These are phyloP conservation scores for Psylliodes chrysocephalus DNA, from an alignment of 2,888 invertebrate genomes.

Conservation along the genomic window DNA sequence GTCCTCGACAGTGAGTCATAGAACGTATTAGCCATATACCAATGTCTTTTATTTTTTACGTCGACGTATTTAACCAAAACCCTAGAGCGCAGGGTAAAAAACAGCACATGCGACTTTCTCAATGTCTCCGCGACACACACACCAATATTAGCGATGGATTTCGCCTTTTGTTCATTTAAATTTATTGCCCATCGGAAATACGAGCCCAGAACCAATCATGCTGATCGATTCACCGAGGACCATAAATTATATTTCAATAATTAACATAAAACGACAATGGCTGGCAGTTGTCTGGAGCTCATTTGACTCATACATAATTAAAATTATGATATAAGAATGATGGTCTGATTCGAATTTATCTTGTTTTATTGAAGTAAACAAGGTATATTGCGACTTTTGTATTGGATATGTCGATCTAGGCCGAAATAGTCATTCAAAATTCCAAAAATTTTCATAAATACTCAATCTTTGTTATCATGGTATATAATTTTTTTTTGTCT, in stretches of 20 bases:
- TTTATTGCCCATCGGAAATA: constrained; percentile 54
- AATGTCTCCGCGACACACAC: constrained; percentile 22
- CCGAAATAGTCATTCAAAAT: constrained; percentile 1
- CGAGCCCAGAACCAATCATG: constrained; percentile 47
- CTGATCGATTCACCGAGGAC: constrained; percentile 43
- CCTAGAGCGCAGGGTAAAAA: constrained; percentile 43
- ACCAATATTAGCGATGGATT: constrained; percentile 48
- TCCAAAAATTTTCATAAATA: constrained; percentile 7
- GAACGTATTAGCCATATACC: not conserved
- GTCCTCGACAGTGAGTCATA: not conserved
- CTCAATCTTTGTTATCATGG: not conserved
- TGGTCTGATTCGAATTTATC: constrained; percentile 20
- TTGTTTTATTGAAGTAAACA: constrained; percentile 23
- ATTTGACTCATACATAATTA: constrained; percentile 43
- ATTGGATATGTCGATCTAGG: not conserved
- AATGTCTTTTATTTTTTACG: constrained; percentile 11
- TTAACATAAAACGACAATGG: constrained; percentile 55
- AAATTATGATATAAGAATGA: constrained; percentile 42
- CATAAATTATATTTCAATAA: constrained; percentile 53
- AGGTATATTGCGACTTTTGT: constrained; percentile 4
- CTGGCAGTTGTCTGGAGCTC: constrained; percentile 43
- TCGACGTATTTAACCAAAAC: constrained; percentile 13
- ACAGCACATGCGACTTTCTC: constrained; percentile 45
- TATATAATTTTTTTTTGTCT: no score
- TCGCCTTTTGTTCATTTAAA: constrained; percentile 51